These are phyloP conservation scores for Cottoperca gobio DNA, from an alignment of 2,797 vertebrate species.

Conservation along the genomic window DNA sequence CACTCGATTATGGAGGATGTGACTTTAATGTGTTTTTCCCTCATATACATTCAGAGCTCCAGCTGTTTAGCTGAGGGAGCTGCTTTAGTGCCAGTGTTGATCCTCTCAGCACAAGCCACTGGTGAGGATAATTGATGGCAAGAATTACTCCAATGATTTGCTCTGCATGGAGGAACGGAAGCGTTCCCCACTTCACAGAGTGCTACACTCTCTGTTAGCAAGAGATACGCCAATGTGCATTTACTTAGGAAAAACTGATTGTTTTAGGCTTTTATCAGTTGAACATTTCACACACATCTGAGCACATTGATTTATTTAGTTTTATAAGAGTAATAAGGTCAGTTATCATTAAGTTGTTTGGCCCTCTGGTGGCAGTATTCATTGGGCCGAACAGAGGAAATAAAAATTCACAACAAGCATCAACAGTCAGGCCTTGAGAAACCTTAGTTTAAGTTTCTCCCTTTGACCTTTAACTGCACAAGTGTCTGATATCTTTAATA, in stretches of 20 bases:
- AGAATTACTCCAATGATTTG: constrained; percentile 55
- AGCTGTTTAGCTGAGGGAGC: constrained; percentile 40
- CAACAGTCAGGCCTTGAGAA: not conserved
- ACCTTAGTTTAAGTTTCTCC: not conserved
- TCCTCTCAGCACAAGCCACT: constrained; percentile 63
- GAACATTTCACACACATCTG: not conserved
- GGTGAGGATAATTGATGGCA: constrained; percentile 74
- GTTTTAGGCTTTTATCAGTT: not conserved
- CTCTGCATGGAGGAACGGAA: constrained; percentile 47
- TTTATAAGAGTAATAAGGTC: not conserved
- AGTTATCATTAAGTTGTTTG: constrained; percentile 1
- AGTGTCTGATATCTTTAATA: constrained; percentile 39
- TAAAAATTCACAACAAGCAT: not conserved
- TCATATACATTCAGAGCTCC: not conserved
- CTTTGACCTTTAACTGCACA: not conserved
- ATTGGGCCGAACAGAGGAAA: not conserved
- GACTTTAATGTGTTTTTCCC: not conserved
- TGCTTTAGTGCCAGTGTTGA: constrained; percentile 37
- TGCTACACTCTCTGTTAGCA: not conserved
- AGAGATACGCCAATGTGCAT: not conserved
- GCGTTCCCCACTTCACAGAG: constrained; percentile 19
- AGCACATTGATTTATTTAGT: not conserved
- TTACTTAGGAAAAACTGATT: not conserved
- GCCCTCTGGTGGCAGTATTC: not conserved
- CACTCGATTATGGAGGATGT: not conserved